phyloP scores from a whole-genome alignment of 2,113 vertebrate genomes.

The Clupea harengus region DNA sequence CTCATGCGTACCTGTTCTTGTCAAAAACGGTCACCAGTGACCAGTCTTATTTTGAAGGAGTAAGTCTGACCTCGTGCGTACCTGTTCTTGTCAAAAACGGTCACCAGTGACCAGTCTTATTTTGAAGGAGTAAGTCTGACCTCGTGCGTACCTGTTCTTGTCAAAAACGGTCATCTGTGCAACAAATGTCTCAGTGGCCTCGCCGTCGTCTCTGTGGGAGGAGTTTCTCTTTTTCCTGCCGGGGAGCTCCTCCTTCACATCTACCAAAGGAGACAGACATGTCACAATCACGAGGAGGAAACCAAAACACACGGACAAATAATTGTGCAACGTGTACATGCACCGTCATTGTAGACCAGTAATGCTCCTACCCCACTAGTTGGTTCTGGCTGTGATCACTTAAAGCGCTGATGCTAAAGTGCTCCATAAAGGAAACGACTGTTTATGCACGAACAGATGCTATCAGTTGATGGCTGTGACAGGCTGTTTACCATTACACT shows the following conservation, averaged over 20 bases:
- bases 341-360: background rate
- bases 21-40: too few species aligned
- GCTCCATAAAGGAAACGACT: background rate
- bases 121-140: too few species aligned
- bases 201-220: constrained; percentile 87
- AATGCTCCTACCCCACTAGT: background rate
- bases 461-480: background rate
- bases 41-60: too few species aligned
- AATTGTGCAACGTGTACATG: background rate
- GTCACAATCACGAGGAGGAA: background rate
- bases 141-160: constrained; percentile 86
- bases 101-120: constrained; percentile 55
- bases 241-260: constrained; percentile 89
- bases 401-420: background rate
- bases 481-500: too few species aligned
- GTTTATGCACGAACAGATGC: background rate
- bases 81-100: constrained; percentile 99
- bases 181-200: constrained; percentile 84
- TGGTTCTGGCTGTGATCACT: too few species aligned
- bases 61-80: constrained; percentile 49
- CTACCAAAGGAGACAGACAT: constrained; percentile 57
- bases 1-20: too few species aligned
- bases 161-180: constrained; percentile 99
- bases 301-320: too few species aligned
- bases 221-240: constrained; percentile 86